phyloP scores from a whole-genome alignment of 1,140 invertebrate species.

The Rhyzopertha dominica region DNA sequence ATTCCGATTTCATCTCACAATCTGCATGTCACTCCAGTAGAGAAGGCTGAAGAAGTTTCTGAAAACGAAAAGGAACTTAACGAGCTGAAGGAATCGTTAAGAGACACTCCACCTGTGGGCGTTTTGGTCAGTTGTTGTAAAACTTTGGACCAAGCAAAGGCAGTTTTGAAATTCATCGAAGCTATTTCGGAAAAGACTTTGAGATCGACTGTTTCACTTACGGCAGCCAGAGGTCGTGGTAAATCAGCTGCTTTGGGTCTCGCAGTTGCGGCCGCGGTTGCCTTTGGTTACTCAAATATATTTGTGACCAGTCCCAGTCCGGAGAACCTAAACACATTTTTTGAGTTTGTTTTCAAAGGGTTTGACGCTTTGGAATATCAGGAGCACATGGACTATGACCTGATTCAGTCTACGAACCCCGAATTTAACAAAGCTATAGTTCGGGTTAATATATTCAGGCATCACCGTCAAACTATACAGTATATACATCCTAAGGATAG shows the following conservation, averaged over 20 bases:
- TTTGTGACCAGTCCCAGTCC: conserved; percentile 97
- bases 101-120: conserved; percentile 86
- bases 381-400: conserved; percentile 94
- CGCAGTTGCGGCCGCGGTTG: conserved; percentile 78
- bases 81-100: conserved; percentile 65
- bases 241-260: conserved; percentile 98
- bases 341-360: conserved; percentile 96
- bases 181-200: conserved; percentile 90
- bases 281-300: conserved; percentile 94
- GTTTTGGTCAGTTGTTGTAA: conserved; percentile 85
- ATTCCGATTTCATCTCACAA: conserved; percentile 89
- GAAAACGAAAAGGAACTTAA: conserved; percentile 58
- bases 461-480: conserved; percentile 96
- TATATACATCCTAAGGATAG: conserved; percentile 93
- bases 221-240: conserved; percentile 92
- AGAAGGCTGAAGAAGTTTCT: conserved; percentile 44
- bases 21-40: conserved; percentile 68
- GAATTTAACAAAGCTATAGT: conserved; percentile 97
- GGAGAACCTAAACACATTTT: conserved; percentile 97
- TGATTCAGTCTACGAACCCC: conserved; percentile 93
- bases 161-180: conserved; percentile 90
- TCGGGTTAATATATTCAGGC: conserved; percentile 83
- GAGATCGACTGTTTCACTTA: conserved; percentile 87
- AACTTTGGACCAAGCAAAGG: conserved; percentile 92
- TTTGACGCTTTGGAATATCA: conserved; percentile 94